These are phyloP conservation scores for Hippopotamyrus pictus DNA, from an alignment of 2,797 vertebrate genomes.

Conservation along the genomic window DNA sequence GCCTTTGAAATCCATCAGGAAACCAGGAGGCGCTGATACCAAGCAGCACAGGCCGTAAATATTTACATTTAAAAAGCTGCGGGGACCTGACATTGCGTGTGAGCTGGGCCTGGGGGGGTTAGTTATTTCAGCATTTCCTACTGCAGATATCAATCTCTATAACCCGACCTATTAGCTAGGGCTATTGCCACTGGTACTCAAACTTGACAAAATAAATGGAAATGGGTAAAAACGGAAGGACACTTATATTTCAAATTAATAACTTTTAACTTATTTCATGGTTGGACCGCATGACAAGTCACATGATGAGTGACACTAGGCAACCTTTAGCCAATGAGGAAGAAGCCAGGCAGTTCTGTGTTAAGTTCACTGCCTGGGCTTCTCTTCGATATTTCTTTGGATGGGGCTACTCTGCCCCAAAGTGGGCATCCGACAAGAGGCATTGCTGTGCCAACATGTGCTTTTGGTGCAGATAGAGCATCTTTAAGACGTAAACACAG, in stretches of 20 bases:
- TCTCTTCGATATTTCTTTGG: background rate
- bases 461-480: background rate
- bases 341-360: background rate
- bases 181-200: background rate
- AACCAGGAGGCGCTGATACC: background rate
- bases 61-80: background rate
- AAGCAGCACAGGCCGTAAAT: background rate
- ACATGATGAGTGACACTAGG: background rate
- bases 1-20: background rate
- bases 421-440: background rate
- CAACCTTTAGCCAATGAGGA: background rate
- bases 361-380: background rate
- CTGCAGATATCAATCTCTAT: background rate
- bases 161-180: background rate
- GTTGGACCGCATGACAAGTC: background rate
- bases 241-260: background rate
- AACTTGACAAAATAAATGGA: background rate
- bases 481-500: background rate
- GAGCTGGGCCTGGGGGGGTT: too few species aligned
- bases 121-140: background rate
- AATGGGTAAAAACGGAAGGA: background rate
- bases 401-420: background rate
- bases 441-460: background rate
- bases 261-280: background rate
- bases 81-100: background rate